These are phyloP conservation scores for Caloenas nicobarica DNA, from an alignment of 2,113 vertebrate species.

Conservation along the genomic window DNA sequence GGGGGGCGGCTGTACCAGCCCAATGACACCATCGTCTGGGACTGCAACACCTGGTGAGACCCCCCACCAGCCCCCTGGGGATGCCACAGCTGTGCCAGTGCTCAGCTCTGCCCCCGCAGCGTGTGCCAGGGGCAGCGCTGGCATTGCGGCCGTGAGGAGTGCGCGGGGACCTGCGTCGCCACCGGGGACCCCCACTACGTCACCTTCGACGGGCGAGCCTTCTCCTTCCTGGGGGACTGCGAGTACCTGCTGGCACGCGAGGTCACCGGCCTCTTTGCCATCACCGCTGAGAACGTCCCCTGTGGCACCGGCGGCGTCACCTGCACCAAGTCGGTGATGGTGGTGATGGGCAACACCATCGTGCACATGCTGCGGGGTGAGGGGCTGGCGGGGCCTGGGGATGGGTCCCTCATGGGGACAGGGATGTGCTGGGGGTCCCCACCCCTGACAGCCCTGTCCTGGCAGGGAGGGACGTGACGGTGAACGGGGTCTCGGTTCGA, in stretches of 20 bases:
- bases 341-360: conserved; percentile 80
- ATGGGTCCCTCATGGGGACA: too few relatives aligned
- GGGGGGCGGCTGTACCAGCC: conserved; percentile 80
- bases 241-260: conserved; percentile 87
- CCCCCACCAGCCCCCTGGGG: background rate
- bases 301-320: conserved; percentile 86
- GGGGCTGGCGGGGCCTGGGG: background rate
- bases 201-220: conserved; percentile 85
- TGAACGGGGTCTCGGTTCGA: conserved; percentile 83
- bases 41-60: conserved; percentile 82
- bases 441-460: fast-evolving
- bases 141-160: conserved; percentile 78
- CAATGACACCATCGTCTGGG: conserved; percentile 85
- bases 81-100: background rate
- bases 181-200: conserved; percentile 91
- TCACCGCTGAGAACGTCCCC: conserved; percentile 87
- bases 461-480: conserved; percentile 84
- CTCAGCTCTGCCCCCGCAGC: conserved; percentile 55
- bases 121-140: conserved; percentile 82
- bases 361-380: conserved; percentile 89
- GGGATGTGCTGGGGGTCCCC: background rate
- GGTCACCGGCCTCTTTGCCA: conserved; percentile 74
- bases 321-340: conserved; percentile 88
- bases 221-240: conserved; percentile 90
- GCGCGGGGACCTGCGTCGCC: conserved; percentile 83